A percentile compares a stretch with the other conserved stretches of the same genome.
Conservation (phyloP, 2,888 invertebrate genomes). For the Rhamnusium bicolor region DNA sequence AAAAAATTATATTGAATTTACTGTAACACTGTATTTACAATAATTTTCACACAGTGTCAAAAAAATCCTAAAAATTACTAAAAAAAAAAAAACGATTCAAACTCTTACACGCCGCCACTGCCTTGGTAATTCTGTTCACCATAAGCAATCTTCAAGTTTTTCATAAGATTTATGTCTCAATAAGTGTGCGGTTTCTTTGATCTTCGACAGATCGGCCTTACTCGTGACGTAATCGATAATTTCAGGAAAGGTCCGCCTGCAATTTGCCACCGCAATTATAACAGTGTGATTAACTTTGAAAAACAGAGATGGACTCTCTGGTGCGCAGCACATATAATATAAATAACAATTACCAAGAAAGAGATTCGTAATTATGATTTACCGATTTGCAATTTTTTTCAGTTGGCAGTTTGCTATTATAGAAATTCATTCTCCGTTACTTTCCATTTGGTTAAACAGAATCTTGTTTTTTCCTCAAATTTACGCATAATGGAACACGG, state of each 20-base stretch:
- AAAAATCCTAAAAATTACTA: too few relatives aligned
- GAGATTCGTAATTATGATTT: slow-evolving; percentile 34
- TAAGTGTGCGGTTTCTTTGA: slow-evolving; percentile 61
- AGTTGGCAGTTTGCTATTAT: background rate
- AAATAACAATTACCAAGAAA: slow-evolving; percentile 31
- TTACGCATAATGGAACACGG: background rate
- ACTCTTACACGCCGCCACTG: slow-evolving; percentile 21
- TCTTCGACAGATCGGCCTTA: slow-evolving; percentile 60
- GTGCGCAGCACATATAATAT: slow-evolving; percentile 17
- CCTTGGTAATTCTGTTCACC: slow-evolving; percentile 27
- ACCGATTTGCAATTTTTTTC: slow-evolving; percentile 12
- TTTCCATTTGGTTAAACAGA: background rate
- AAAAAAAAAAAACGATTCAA: too few relatives aligned
- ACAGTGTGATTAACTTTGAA: slow-evolving; percentile 34
- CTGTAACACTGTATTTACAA: too few relatives aligned
- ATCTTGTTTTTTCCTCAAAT: background rate
- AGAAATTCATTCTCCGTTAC: background rate
- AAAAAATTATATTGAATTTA: too few relatives aligned
- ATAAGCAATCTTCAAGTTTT: slow-evolving; percentile 53
- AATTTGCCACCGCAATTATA: slow-evolving; percentile 39
- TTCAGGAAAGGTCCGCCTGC: slow-evolving; percentile 34
- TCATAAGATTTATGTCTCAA: slow-evolving; percentile 63
- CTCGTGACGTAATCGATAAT: slow-evolving; percentile 58
- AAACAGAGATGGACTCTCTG: slow-evolving; percentile 13
- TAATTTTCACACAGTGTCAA: too few relatives aligned